phyloP scores from a whole-genome alignment of 2,113 vertebrate genomes.

The Potamarius usumacintae region DNA sequence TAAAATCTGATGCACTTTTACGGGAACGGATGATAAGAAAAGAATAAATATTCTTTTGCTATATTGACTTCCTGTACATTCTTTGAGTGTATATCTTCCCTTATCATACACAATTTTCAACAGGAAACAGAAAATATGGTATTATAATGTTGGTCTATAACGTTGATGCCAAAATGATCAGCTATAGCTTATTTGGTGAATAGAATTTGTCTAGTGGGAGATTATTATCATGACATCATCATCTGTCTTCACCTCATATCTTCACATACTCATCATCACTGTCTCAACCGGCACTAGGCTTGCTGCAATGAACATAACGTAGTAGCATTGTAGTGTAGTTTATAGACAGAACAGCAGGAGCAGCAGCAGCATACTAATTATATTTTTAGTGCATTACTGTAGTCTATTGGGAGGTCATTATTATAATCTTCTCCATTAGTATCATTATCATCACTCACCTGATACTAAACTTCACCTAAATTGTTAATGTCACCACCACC shows the following conservation, averaged over 20 bases:
- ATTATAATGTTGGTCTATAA: background rate
- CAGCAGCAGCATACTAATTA: background rate
- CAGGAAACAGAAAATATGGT: background rate
- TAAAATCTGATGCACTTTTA: slow-evolving; percentile 82
- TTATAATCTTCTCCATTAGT: background rate
- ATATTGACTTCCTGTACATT: slow-evolving; percentile 46
- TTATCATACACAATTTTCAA: background rate
- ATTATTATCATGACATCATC: background rate
- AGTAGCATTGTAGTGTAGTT: background rate
- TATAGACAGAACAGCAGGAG: background rate
- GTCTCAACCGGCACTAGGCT: background rate
- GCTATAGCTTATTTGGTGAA: background rate
- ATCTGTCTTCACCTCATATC: background rate
- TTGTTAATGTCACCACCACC: background rate
- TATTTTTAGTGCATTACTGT: background rate
- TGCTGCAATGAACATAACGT: background rate
- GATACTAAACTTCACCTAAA: background rate
- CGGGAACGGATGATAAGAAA: slow-evolving; percentile 70
- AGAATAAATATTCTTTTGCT: slow-evolving; percentile 78
- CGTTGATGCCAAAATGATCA: background rate
- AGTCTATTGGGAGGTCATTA: background rate
- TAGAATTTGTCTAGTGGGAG: background rate
- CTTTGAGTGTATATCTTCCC: background rate
- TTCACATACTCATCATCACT: background rate
- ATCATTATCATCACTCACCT: background rate